phyloP scores from a whole-genome alignment of 2,797 vertebrate genomes.

The Lateolabrax maculatus region DNA sequence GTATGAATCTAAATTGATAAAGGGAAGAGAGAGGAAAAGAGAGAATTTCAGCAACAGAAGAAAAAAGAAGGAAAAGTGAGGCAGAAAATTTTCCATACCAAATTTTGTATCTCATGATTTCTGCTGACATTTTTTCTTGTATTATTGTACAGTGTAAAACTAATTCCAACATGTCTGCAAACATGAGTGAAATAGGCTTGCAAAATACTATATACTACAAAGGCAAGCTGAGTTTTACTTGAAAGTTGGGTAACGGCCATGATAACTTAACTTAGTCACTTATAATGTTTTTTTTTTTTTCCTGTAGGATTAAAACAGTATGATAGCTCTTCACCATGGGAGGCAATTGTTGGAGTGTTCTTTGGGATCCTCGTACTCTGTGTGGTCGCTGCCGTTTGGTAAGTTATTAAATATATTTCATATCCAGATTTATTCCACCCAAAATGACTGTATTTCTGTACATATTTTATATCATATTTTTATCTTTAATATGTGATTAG shows the following conservation, averaged over 20 bases:
- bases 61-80: not conserved
- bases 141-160: not conserved
- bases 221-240: not conserved
- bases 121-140: not conserved
- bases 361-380: constrained; percentile 6
- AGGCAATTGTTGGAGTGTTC: constrained; percentile 1
- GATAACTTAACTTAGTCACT: not conserved
- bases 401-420: not conserved
- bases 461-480: not conserved
- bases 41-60: not conserved
- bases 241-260: not conserved
- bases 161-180: not conserved
- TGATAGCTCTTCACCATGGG: not conserved
- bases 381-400: constrained; percentile 8
- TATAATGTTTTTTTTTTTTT: not conserved
- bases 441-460: not conserved
- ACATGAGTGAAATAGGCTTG: not conserved
- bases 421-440: not conserved
- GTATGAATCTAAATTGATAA: not conserved
- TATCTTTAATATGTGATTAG: not conserved
- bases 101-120: not conserved
- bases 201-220: not conserved
- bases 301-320: not conserved
- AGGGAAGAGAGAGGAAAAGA: not conserved
- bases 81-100: too few relatives aligned